These are phyloP conservation scores for Archips xylosteana DNA, from an alignment of 2,888 invertebrate species.

Conservation along the genomic window DNA sequence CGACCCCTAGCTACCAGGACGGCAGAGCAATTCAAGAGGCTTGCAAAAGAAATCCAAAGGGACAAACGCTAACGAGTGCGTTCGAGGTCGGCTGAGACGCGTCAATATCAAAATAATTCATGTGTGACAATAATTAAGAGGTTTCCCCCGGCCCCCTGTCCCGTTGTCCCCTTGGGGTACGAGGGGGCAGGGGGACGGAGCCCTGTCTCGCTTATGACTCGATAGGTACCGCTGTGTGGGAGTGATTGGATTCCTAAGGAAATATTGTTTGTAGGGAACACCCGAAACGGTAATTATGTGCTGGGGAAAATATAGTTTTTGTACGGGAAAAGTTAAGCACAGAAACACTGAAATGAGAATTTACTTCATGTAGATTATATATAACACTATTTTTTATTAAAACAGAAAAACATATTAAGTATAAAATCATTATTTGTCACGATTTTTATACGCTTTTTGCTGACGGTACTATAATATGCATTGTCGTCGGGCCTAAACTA, in stretches of 20 bases:
- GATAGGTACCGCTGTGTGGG: slow-evolving; percentile 53
- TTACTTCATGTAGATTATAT: too few relatives aligned
- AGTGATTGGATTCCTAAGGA: slow-evolving; percentile 56
- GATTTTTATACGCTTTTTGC: neutral
- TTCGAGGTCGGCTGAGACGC: slow-evolving; percentile 54
- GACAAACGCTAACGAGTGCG: slow-evolving; percentile 50
- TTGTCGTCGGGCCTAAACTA: too few relatives aligned
- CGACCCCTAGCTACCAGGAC: slow-evolving; percentile 30
- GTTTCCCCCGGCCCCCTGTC: slow-evolving; percentile 49
- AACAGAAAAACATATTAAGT: too few relatives aligned
- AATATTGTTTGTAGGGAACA: slow-evolving; percentile 43
- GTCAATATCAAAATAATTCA: slow-evolving; percentile 82
- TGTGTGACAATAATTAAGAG: slow-evolving; percentile 83
- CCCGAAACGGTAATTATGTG: neutral
- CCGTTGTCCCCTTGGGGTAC: slow-evolving; percentile 55
- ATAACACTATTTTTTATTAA: too few relatives aligned
- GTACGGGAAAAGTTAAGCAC: neutral
- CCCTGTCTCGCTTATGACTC: slow-evolving; percentile 55
- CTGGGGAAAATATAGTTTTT: neutral
- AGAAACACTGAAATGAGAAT: neutral
- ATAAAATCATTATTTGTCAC: too few relatives aligned
- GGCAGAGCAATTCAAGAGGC: slow-evolving; percentile 39
- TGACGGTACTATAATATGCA: neutral
- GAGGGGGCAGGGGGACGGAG: slow-evolving; percentile 50
- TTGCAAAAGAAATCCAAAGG: slow-evolving; percentile 51